Evolutionary conservation across 2,113 vertebrate genomes (phyloP), one percentile per base, ranked within the genome.

Genomic region (Vicugna pacos): DNA sequence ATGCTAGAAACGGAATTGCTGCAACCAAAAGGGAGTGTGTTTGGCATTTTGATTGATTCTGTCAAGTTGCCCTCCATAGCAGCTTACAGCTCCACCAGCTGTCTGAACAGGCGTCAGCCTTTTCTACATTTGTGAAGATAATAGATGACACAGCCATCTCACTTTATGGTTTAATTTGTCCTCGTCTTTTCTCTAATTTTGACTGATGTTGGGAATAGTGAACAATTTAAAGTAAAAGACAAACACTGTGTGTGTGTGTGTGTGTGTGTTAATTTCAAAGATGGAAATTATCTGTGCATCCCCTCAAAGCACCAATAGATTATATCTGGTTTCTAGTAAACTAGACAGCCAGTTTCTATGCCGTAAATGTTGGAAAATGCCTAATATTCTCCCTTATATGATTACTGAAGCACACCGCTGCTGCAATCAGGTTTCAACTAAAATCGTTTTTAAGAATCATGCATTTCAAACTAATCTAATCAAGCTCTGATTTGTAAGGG

Each of bases 161-260:
- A 56, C 13, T n/a, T 62, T 76, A 16, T 6, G 24, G 30, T 58
- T 77, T 60, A 42, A 30, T 62, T 79, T 11, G 8, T 56, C n/a
- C 32, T 26, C 64, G 20, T 11, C n/a, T 30, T 65, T 82, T 89
- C 35, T 76, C 35, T 94, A 30, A 76, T 32, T 79, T 92, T 70
- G 84, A 91, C 91, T 77, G 77, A 52, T 80, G 1, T 70, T 94
- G 95, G 94, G 64, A 93, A 65, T 96, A 97, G 97, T 69, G 87
- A 92, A 94, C 70, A 81, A 93, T 95, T 97, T 91, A 97, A 96
- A 98, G 96, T 86, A 90, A 97, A 91, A 93, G 52, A 92, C 73
- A 96, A 94, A 94, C 62, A 14, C 62, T 54, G 11, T 62, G 60
- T 62, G 60, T 62, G 56, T 58, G 56, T 56, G n/a, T n/a, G n/a